These are phyloP conservation scores for Spilosoma lubricipeda DNA, from an alignment of 2,888 invertebrate species.

Conservation along the genomic window DNA sequence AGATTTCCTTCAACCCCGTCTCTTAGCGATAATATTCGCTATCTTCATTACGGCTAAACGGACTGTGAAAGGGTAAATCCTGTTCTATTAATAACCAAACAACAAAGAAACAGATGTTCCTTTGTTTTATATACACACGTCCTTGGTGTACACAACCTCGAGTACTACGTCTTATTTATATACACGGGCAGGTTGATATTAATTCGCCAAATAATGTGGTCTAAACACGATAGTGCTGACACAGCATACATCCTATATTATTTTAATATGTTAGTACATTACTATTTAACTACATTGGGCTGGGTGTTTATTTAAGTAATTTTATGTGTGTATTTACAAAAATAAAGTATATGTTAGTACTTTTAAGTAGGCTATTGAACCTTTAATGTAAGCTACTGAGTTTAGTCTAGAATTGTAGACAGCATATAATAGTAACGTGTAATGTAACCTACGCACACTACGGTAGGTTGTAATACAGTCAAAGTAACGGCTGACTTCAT, in stretches of 20 bases:
- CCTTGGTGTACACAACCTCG: constrained; percentile 9
- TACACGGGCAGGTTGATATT: constrained; percentile 7
- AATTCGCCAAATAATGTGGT: constrained; percentile 4
- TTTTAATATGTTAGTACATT: constrained; percentile 6
- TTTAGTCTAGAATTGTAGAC: neutral
- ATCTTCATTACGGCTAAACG: neutral
- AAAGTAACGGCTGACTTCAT: too few relatives aligned
- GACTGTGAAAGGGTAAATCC: constrained; percentile 1
- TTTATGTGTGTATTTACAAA: neutral
- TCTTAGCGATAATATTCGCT: neutral
- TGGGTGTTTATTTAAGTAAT: neutral
- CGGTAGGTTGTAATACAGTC: too few relatives aligned
- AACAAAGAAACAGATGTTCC: constrained; percentile 1
- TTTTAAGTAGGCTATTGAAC: neutral
- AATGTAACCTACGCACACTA: neutral
- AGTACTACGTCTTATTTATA: constrained; percentile 5
- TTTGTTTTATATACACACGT: constrained; percentile 4
- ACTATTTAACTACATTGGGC: neutral
- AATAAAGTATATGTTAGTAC: neutral
- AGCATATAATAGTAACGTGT: neutral
- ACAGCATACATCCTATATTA: neutral
- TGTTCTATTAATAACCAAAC: constrained; percentile 2
- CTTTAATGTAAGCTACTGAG: neutral
- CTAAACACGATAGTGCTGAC: neutral
- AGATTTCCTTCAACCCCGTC: neutral